Evolutionary conservation across 2,113 vertebrate genomes (phyloP).

Genomic region (Lichenostomus cassidix): DNA sequence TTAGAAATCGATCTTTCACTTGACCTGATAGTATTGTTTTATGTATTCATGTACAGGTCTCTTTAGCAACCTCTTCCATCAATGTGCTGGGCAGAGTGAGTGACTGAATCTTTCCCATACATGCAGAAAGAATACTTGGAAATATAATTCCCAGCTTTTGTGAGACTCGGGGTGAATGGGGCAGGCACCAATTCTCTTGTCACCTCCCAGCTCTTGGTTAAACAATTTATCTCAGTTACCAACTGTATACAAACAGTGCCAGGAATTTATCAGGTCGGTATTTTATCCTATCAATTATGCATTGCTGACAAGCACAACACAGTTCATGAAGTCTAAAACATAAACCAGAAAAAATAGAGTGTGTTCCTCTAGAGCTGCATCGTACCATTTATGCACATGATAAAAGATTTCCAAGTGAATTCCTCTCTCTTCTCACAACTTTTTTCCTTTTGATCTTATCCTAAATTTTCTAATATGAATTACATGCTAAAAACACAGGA

Average conservation of each 20-base stretch:
- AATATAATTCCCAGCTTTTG: neutral
- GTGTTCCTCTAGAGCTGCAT: neutral
- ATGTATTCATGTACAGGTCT: neutral
- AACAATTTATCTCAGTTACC: neutral
- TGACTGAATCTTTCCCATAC: neutral
- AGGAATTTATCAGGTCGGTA: neutral
- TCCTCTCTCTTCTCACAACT: neutral
- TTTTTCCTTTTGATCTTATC: neutral
- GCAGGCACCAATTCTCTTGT: neutral
- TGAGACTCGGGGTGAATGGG: neutral
- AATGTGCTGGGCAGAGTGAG: neutral
- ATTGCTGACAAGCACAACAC: neutral
- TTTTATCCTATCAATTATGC: neutral
- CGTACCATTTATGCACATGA: neutral
- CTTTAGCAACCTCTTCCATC: neutral
- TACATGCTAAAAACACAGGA: neutral
- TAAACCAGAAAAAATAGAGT: neutral
- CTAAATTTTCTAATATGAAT: neutral
- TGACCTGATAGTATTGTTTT: neutral
- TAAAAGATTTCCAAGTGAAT: neutral
- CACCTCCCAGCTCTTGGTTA: neutral
- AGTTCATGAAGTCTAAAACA: neutral
- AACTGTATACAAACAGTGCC: neutral
- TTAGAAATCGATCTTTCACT: neutral
- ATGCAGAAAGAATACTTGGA: neutral